A percentile compares a stretch with the other conserved stretches of the same genome.
Evolutionary conservation across 2,888 invertebrate genomes (phyloP).

Genomic region (Chrysotoxum bicinctum): DNA sequence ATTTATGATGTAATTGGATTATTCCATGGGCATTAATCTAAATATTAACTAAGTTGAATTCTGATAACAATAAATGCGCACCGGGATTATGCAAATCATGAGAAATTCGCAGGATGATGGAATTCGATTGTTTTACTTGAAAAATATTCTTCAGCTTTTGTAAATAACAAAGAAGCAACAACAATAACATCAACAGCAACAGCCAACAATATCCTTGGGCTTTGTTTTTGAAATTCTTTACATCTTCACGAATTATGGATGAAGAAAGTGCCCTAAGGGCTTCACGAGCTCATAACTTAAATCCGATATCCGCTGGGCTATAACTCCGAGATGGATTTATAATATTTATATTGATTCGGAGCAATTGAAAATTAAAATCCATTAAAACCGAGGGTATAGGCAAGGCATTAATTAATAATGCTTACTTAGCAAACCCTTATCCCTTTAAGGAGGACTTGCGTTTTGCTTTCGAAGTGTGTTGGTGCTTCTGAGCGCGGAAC

Average conservation of each 20-base stretch:
- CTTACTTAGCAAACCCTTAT: conserved; percentile 8
- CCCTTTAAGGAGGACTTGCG: neutral
- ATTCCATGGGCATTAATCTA: conserved; percentile 64
- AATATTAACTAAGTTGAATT: conserved; percentile 70
- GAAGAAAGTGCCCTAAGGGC: conserved; percentile 14
- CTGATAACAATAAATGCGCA: conserved; percentile 62
- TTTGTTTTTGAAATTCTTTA: conserved; percentile 47
- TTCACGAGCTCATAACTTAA: conserved; percentile 47
- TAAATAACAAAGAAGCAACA: neutral
- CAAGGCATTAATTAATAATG: conserved; percentile 34
- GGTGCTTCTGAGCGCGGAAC: neutral
- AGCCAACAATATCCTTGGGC: conserved; percentile 30
- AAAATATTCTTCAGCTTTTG: conserved; percentile 21
- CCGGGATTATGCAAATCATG: conserved; percentile 68
- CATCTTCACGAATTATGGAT: conserved; percentile 52
- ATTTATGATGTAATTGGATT: conserved; percentile 68
- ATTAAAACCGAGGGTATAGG: conserved; percentile 24
- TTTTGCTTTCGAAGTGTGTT: neutral
- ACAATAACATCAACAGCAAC: conserved; percentile 15
- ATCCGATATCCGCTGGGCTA: conserved; percentile 2
- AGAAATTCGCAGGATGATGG: conserved; percentile 67
- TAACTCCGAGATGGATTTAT: conserved; percentile 18
- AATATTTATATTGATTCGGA: conserved; percentile 58
- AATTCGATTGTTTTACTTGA: conserved; percentile 68
- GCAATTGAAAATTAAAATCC: conserved; percentile 66